These are phyloP conservation scores for Thaumetopoea pityocampa DNA, from an alignment of 1,140 invertebrate genomes.

Conservation along the genomic window DNA sequence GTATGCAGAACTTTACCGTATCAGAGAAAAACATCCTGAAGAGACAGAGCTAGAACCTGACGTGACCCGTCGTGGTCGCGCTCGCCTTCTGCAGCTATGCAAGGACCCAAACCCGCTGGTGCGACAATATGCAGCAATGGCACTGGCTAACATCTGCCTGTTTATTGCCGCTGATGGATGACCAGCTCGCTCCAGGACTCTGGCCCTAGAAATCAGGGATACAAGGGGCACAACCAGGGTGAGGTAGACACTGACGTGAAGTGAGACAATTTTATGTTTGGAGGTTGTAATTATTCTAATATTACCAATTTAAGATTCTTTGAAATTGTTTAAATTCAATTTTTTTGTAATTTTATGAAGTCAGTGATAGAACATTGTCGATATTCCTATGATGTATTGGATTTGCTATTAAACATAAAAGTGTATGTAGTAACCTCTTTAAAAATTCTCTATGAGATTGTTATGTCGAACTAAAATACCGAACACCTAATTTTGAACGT, in stretches of 20 bases:
- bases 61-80: conserved; percentile 38
- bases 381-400: too few relatives aligned
- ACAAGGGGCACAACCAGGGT: background rate
- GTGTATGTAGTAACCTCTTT: too few relatives aligned
- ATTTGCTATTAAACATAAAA: too few relatives aligned
- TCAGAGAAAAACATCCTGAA: conserved; percentile 37
- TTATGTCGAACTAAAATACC: too few relatives aligned
- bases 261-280: too few relatives aligned
- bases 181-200: conserved; percentile 2
- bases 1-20: conserved; percentile 51
- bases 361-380: too few relatives aligned
- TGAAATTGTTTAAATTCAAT: too few relatives aligned
- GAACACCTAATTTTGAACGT: too few relatives aligned
- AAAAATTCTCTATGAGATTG: too few relatives aligned
- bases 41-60: conserved; percentile 46
- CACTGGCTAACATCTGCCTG: conserved; percentile 69
- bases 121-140: conserved; percentile 77
- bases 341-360: too few relatives aligned
- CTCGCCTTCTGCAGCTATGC: conserved; percentile 78
- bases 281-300: too few relatives aligned
- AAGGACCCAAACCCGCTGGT: conserved; percentile 78
- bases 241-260: background rate
- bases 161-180: conserved; percentile 21
- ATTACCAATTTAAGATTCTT: too few relatives aligned
- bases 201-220: background rate